Evolutionary conservation across 2,113 vertebrate genomes (phyloP), one percentile per base, ranked within the genome.

Genomic region (Emydura subglobosa): DNA sequence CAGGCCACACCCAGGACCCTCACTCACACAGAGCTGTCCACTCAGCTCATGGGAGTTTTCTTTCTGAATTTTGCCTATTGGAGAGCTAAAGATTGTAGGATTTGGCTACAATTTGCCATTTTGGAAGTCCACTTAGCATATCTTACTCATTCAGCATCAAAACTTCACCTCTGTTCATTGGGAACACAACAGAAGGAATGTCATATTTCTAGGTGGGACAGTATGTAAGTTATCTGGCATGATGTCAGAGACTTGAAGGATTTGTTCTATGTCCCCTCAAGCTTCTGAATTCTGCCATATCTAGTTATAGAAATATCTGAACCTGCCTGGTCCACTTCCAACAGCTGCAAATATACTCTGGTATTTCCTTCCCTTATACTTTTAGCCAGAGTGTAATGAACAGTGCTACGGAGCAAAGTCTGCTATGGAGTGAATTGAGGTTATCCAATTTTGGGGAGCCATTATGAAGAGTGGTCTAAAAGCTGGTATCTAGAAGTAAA

Each of bases 71-170:
- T 24, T 10, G 2, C 68, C 34, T 74, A 21, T 24, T 39, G 68
- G 59, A 61, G 29, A 61, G 31, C 29, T 61, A 61, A 61, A 61
- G 14, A 61, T 61, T 34, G 10, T 24, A 74, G 68, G 68, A 74
- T 74, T 74, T 74, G 21, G n/a, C n/a, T 42, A 74, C 39, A 74
- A 21, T n/a, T 11, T 21, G n/a, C 19, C 68, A 42, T 22, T 22
- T 74, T 10, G n/a, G n/a, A 17, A 10, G 5, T 21, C n/a, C 8
- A 42, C 17, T 42, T 74, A 22, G 12, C 39, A 44, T 25, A 22
- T 42, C 5, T 44, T 76, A 42, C 10, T 19, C 72, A 76, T 13
- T 0, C 0, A 84, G 16, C 0, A 0, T 31, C 83, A 53, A 76
- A 87, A 54, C 27, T 13, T 57, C n/a, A 42, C 12, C 12, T 25